These are phyloP conservation scores for Helicolenus hilgendorfi DNA, from an alignment of 2,797 vertebrate species.

Conservation along the genomic window DNA sequence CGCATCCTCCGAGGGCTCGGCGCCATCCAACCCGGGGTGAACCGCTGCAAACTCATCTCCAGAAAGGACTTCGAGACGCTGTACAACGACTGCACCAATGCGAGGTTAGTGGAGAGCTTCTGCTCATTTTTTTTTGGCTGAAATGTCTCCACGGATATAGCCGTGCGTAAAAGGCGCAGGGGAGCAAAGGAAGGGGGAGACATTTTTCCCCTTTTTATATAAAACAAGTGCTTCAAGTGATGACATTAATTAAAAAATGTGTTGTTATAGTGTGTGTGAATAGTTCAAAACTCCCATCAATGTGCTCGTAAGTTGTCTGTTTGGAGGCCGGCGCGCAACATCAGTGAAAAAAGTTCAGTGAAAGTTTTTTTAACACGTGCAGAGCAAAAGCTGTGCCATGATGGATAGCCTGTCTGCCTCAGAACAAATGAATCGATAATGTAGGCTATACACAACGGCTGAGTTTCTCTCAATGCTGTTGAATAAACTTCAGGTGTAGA, in stretches of 20 bases:
- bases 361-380: conserved; percentile 82
- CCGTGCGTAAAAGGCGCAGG: conserved; percentile 83
- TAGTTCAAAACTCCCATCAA: not conserved
- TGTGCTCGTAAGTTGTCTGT: not conserved
- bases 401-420: conserved; percentile 67
- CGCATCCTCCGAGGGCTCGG: conserved; percentile 98
- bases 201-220: conserved; percentile 42
- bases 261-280: not conserved
- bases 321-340: conserved; percentile 49
- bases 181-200: conserved; percentile 57
- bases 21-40: conserved; percentile 98
- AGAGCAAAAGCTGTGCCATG: conserved; percentile 55
- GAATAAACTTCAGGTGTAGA: conserved; percentile 55
- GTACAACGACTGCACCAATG: conserved; percentile 99
- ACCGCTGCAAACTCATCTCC: conserved; percentile 99
- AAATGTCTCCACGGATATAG: conserved; percentile 7
- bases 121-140: not conserved
- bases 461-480: conserved; percentile 38
- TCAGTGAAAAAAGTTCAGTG: conserved; percentile 63
- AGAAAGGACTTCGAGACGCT: conserved; percentile 99
- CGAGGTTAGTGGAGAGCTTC: conserved; percentile 91
- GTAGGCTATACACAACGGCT: conserved; percentile 38
- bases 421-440: conserved; percentile 71
- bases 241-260: not conserved
- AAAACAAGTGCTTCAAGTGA: conserved; percentile 6